A percentile compares a stretch with the other conserved stretches of the same genome.
These are phyloP conservation scores for Scaptodrosophila latifasciaeformis DNA, from an alignment of 2,888 invertebrate species.

Conservation along the genomic window DNA sequence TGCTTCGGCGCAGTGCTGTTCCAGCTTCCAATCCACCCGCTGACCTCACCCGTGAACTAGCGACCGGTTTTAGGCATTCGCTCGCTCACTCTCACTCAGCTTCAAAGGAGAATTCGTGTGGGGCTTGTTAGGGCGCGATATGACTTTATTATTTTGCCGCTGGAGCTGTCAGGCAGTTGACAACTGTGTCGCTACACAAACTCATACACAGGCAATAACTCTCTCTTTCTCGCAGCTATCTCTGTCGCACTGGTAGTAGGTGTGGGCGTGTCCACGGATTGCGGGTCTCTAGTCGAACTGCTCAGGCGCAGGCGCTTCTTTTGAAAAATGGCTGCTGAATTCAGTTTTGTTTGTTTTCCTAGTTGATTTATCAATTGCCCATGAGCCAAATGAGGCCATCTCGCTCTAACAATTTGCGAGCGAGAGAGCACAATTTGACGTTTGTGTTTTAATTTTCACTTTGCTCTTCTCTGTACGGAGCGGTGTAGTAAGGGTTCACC, in stretches of 20 bases:
- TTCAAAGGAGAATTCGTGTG: conserved; percentile 8
- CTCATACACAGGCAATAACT: neutral
- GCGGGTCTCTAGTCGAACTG: conserved; percentile 20
- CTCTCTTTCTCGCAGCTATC: neutral
- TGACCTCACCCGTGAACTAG: neutral
- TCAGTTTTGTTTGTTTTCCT: conserved; percentile 53
- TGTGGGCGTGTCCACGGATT: conserved; percentile 46
- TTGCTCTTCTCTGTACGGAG: neutral
- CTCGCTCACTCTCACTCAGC: neutral
- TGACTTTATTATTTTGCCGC: conserved; percentile 65
- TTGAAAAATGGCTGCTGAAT: conserved; percentile 64
- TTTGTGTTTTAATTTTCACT: conserved; percentile 13
- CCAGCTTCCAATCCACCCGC: neutral
- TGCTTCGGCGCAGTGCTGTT: neutral
- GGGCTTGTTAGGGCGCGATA: conserved; percentile 68
- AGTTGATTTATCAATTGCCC: conserved; percentile 56
- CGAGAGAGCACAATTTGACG: conserved; percentile 8
- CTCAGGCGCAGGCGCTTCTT: conserved; percentile 32
- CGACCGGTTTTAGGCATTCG: conserved; percentile 42
- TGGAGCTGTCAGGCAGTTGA: conserved; percentile 67
- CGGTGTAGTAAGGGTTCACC: conserved; percentile 43
- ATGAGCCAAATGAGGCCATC: conserved; percentile 17
- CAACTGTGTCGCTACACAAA: conserved; percentile 61
- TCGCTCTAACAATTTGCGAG: conserved; percentile 18
- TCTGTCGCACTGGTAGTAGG: conserved; percentile 13